phyloP scores from a whole-genome alignment of 2,888 invertebrate species.

The Synanthedon myopaeformis region DNA sequence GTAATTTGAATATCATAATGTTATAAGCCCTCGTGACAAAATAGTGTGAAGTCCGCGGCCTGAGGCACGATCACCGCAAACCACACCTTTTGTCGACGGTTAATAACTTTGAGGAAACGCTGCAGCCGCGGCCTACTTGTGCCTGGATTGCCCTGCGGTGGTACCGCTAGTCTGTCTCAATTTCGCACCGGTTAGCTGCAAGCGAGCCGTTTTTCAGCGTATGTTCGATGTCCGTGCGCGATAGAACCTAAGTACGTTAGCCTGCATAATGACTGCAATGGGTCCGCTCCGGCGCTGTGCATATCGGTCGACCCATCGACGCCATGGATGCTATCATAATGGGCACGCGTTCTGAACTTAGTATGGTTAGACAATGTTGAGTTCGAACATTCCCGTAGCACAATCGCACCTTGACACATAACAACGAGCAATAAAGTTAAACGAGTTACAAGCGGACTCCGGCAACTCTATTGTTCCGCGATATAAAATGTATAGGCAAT shows the following conservation, averaged over 20 bases:
- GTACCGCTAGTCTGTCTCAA: slow-evolving; percentile 30
- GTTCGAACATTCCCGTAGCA: slow-evolving; percentile 18
- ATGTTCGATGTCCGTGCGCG: slow-evolving; percentile 24
- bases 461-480: slow-evolving; percentile 32
- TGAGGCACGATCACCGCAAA: slow-evolving; percentile 32
- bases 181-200: slow-evolving; percentile 18
- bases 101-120: slow-evolving; percentile 49
- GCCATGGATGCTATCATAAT: slow-evolving; percentile 23
- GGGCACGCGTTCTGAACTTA: slow-evolving; percentile 17
- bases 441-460: slow-evolving; percentile 18
- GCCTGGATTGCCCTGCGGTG: slow-evolving; percentile 30
- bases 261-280: slow-evolving; percentile 28
- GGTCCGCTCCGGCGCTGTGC: slow-evolving; percentile 15
- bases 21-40: slow-evolving; percentile 19
- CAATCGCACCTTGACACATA: slow-evolving; percentile 23
- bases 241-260: slow-evolving; percentile 21
- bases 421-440: slow-evolving; percentile 23
- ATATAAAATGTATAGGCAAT: slow-evolving; percentile 6
- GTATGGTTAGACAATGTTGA: slow-evolving; percentile 24
- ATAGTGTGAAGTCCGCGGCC: slow-evolving; percentile 21
- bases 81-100: slow-evolving; percentile 37
- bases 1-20: slow-evolving; percentile 44
- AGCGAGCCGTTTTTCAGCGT: slow-evolving; percentile 30
- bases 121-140: slow-evolving; percentile 41
- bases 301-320: slow-evolving; percentile 22